Percentiles rank a stretch among this genome's conserved stretches.
These are phyloP conservation scores for Galeruca laticollis DNA, from an alignment of 2,888 invertebrate species.

Conservation along the genomic window DNA sequence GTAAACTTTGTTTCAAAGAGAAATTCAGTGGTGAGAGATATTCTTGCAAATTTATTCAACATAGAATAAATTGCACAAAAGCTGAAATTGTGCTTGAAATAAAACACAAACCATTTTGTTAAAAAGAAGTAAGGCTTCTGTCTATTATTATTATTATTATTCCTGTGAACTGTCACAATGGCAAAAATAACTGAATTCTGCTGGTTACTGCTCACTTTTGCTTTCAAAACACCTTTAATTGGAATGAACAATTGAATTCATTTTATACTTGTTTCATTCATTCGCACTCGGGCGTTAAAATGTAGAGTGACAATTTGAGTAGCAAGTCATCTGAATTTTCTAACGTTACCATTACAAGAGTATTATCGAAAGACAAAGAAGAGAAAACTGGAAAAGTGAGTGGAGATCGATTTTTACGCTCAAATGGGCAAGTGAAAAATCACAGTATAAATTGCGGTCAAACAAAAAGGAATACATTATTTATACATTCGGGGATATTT, in stretches of 20 bases:
- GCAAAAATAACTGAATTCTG: no score
- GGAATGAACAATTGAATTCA: not conserved
- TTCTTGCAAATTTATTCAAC: no score
- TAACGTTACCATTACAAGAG: conserved; percentile 16
- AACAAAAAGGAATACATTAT: no score
- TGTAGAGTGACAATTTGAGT: conserved; percentile 16
- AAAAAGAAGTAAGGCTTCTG: no score
- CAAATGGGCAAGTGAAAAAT: not conserved
- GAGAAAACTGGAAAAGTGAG: not conserved
- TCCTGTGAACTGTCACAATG: no score
- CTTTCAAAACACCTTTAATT: not conserved
- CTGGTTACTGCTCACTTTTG: not conserved
- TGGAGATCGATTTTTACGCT: conserved; percentile 3
- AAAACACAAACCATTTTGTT: no score
- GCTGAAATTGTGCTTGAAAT: no score
- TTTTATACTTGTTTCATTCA: conserved; percentile 2
- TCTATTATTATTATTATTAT: no score
- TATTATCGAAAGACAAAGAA: conserved; percentile 3
- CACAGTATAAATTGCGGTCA: no score
- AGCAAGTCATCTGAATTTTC: conserved; percentile 15
- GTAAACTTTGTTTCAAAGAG: no score
- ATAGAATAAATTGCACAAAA: not conserved
- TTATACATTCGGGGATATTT: not conserved
- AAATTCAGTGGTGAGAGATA: no score
- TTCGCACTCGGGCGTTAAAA: no score